phyloP scores from a whole-genome alignment of 2,113 vertebrate species.

The Mastomys coucha region DNA sequence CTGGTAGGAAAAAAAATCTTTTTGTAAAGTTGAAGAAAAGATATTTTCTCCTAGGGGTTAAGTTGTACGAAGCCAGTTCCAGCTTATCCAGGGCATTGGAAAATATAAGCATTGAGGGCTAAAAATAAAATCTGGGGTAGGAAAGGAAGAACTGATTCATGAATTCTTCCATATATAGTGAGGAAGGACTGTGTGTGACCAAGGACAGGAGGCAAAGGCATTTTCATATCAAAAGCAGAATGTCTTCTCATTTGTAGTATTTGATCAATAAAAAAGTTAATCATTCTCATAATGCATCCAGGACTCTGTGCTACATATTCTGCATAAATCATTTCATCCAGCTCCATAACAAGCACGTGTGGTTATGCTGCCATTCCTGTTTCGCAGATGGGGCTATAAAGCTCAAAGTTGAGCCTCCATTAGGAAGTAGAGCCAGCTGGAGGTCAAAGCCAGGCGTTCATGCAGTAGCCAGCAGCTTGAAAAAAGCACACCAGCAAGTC shows the following conservation, averaged over 20 bases:
- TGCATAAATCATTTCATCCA: not conserved
- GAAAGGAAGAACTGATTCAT: conserved; percentile 25
- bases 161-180: not conserved
- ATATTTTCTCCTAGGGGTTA: not conserved
- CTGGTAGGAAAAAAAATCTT: conserved; percentile 18
- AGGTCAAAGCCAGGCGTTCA: not conserved
- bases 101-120: not conserved
- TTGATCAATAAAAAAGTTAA: conserved; percentile 26
- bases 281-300: not conserved
- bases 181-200: not conserved
- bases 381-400: not conserved
- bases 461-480: not conserved
- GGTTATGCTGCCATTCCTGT: not conserved
- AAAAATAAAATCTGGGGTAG: conserved; percentile 4
- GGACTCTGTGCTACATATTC: not conserved
- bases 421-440: not conserved
- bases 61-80: not conserved
- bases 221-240: not conserved
- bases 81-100: not conserved
- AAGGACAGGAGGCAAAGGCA: not conserved
- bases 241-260: not conserved
- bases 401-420: not conserved
- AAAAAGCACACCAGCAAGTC: not conserved
- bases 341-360: not conserved
- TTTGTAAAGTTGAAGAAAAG: conserved; percentile 12